Evolutionary conservation across 2,797 vertebrate species (phyloP).

Genomic region (Tangara arthus): DNA sequence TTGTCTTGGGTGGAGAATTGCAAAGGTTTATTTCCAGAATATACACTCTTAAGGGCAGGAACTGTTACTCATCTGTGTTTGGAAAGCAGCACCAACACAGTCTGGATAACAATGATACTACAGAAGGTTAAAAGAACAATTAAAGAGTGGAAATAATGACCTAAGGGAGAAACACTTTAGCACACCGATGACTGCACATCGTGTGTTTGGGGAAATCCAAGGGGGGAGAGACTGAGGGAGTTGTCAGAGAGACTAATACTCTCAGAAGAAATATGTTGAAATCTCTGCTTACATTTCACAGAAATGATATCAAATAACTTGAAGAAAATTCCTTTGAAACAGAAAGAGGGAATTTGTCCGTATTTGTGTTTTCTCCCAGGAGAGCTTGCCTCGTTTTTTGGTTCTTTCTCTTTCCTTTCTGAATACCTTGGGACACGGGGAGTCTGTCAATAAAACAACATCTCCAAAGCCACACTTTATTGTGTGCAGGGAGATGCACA

Average conservation of each 20-base stretch:
- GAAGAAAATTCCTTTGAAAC: constrained; percentile 34
- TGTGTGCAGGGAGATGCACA: neutral
- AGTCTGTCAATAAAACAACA: neutral
- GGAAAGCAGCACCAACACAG: constrained; percentile 34
- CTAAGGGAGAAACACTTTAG: constrained; percentile 36
- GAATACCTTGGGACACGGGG: neutral
- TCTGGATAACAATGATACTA: constrained; percentile 48
- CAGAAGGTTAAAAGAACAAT: constrained; percentile 61
- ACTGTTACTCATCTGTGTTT: constrained; percentile 66
- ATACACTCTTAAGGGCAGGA: constrained; percentile 55
- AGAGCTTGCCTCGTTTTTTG: neutral
- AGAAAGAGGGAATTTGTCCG: neutral
- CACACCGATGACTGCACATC: fast-evolving
- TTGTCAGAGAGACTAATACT: neutral
- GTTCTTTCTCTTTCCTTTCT: neutral
- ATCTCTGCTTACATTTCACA: neutral
- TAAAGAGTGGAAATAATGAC: constrained; percentile 57
- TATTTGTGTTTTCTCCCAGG: neutral
- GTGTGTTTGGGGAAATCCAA: neutral
- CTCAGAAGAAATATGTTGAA: neutral
- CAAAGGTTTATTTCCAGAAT: constrained; percentile 39
- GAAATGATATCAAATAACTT: neutral
- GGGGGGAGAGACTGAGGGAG: neutral
- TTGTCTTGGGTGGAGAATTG: constrained; percentile 51
- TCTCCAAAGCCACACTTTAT: neutral